Evolutionary conservation across 2,113 vertebrate species (phyloP).

Genomic region (Poecilia latipinna): DNA sequence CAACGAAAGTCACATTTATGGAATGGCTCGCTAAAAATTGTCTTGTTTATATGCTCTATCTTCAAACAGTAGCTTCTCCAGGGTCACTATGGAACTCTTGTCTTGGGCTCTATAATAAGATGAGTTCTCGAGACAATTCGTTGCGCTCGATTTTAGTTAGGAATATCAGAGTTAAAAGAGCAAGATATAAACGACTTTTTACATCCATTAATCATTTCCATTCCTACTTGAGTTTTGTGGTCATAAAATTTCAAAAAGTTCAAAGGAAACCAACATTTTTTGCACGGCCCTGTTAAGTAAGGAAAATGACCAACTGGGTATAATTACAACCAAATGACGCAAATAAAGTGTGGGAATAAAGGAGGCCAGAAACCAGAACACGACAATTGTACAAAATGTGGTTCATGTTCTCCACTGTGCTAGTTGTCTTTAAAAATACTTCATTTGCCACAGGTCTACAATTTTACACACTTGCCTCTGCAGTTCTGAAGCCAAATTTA

Average conservation of each 20-base stretch:
- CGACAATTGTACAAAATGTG: neutral
- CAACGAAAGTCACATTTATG: too few species aligned
- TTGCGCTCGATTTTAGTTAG: neutral
- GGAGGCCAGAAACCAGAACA: neutral
- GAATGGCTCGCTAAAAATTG: too few species aligned
- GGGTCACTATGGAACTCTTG: too few species aligned
- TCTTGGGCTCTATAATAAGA: too few species aligned
- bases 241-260: neutral
- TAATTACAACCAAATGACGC: neutral
- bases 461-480: conserved; percentile 3
- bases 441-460: neutral
- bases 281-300: neutral
- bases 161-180: neutral
- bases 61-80: too few species aligned
- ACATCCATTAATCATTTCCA: neutral
- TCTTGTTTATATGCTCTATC: too few species aligned
- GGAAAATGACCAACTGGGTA: neutral
- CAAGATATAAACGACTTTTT: neutral
- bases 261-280: neutral
- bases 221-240: neutral
- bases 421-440: neutral
- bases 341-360: neutral
- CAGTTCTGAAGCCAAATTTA: conserved; percentile 53
- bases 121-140: neutral
- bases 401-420: neutral